Percentiles rank a stretch among this genome's conserved stretches.
Evolutionary conservation across 2,797 vertebrate species (phyloP).

Genomic region (Onychomys leucogaster): DNA sequence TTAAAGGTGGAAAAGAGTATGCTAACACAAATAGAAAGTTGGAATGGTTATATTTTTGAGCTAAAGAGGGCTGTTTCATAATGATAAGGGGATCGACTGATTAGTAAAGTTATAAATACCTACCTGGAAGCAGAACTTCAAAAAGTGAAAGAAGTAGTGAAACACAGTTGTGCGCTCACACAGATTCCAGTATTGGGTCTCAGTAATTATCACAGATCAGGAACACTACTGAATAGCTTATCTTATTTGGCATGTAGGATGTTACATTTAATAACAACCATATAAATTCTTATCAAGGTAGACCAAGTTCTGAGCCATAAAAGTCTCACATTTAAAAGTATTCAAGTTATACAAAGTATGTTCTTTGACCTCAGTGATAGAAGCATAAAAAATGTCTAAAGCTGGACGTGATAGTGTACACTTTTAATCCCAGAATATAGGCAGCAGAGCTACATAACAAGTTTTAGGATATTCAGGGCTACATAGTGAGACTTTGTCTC

Average conservation of each 20-base stretch:
- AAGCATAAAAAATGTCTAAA: conserved; percentile 7
- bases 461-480: not conserved
- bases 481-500: not conserved
- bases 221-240: not conserved
- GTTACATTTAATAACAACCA: not conserved
- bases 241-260: conserved; percentile 8
- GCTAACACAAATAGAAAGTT: conserved; percentile 23
- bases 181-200: not conserved
- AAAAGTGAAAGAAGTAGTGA: conserved; percentile 36
- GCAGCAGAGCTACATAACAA: not conserved
- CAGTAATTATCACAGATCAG: conserved; percentile 29
- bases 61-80: conserved; percentile 29
- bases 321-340: conserved; percentile 36
- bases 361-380: not conserved
- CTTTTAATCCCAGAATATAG: not conserved
- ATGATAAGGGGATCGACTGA: not conserved
- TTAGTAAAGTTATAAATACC: conserved; percentile 12
- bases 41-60: not conserved
- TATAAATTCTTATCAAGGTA: not conserved
- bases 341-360: not conserved
- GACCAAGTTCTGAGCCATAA: conserved; percentile 2
- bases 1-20: not conserved
- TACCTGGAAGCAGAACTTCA: conserved; percentile 7
- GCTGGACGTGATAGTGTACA: not conserved
- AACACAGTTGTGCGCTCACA: not conserved